Conservation (phyloP, 2,888 invertebrate species). For the Platypus cylindrus region DNA sequence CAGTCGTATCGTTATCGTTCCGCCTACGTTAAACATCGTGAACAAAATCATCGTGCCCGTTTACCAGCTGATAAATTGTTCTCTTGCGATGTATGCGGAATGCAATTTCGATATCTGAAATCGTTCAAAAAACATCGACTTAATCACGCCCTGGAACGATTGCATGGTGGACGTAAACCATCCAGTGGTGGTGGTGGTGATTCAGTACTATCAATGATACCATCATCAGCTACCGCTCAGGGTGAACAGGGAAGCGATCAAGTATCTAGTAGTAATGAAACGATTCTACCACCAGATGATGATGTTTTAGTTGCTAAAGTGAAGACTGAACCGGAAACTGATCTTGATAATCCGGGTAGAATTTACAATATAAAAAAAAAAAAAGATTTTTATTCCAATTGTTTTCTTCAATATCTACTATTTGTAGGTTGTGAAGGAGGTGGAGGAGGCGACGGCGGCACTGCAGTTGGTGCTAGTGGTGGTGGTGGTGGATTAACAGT, state of each 20-base stretch:
- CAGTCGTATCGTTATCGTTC: slow-evolving; percentile 79
- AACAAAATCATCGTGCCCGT: slow-evolving; percentile 78
- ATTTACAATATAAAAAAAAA: no score
- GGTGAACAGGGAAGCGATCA: slow-evolving; percentile 32
- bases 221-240: slow-evolving; percentile 2
- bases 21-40: slow-evolving; percentile 72
- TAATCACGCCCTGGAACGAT: slow-evolving; percentile 72
- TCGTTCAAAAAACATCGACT: slow-evolving; percentile 83
- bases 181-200: slow-evolving; percentile 12
- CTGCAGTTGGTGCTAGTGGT: no score
- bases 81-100: slow-evolving; percentile 83
- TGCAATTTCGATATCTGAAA: slow-evolving; percentile 80
- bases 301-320: slow-evolving; percentile 14
- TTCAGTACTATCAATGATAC: no score
- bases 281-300: slow-evolving; percentile 37
- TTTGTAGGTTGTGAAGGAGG: slow-evolving; percentile 16
- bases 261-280: slow-evolving; percentile 35
- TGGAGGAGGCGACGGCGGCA: no score
- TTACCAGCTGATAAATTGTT: slow-evolving; percentile 81
- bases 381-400: no score
- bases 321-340: slow-evolving; percentile 13
- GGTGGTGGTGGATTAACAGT: slow-evolving; percentile 29
- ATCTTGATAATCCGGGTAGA: slow-evolving; percentile 11
- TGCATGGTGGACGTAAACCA: slow-evolving; percentile 46
- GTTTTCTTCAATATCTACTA: no score